Conservation (phyloP, 2,113 vertebrate genomes). For the Otocyon megalotis region DNA sequence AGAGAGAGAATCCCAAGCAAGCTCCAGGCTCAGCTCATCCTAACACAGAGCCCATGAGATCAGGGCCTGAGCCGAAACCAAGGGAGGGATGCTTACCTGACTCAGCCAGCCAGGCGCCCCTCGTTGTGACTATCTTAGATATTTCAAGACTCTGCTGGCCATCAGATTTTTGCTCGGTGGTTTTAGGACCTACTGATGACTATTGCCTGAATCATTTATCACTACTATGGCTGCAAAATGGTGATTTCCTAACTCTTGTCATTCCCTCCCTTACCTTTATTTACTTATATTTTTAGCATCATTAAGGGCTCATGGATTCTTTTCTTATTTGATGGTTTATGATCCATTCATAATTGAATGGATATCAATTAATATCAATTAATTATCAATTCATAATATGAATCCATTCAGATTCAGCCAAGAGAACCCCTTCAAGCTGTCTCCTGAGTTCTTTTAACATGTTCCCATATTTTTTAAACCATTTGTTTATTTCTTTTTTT, state of each 20-base stretch:
- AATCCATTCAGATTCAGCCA: neutral
- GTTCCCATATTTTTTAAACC: neutral
- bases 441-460: neutral
- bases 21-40: neutral
- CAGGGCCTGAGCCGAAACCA: neutral
- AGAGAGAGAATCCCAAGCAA: neutral
- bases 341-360: too few species aligned
- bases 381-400: too few species aligned
- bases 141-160: neutral
- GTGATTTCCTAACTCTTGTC: neutral
- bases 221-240: neutral
- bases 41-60: neutral
- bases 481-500: neutral
- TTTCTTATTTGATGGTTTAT: constrained; percentile 8
- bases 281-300: neutral
- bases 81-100: neutral
- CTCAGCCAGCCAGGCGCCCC: neutral
- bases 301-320: neutral
- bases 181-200: constrained; percentile 14
- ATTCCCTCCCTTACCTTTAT: neutral
- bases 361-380: too few species aligned
- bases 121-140: neutral
- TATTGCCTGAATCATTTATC: neutral
- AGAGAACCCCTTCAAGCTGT: neutral
- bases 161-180: neutral